phyloP scores from a whole-genome alignment of 2,113 vertebrate genomes.

The Tapirus terrestris region DNA sequence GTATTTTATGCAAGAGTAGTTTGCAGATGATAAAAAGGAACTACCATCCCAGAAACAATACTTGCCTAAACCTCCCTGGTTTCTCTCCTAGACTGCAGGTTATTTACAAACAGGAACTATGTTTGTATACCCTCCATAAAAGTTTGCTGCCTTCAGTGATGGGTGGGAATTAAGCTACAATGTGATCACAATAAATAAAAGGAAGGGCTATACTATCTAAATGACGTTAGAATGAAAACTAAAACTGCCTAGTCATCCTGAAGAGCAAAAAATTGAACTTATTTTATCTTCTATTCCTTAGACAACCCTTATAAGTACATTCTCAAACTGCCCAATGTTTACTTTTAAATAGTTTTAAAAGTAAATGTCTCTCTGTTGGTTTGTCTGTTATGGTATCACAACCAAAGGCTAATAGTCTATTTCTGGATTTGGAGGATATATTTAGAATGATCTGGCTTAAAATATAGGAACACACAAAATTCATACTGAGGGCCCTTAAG shows the following conservation, averaged over 20 bases:
- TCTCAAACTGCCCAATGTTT: conserved; percentile 32
- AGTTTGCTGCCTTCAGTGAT: neutral
- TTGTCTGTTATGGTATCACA: neutral
- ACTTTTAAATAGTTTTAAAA: neutral
- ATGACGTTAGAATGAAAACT: conserved; percentile 11
- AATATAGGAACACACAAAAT: neutral
- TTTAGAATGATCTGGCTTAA: conserved; percentile 22
- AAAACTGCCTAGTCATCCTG: neutral
- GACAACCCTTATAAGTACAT: neutral
- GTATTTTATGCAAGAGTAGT: neutral
- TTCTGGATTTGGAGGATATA: neutral
- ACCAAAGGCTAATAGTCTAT: neutral
- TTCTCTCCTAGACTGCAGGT: neutral
- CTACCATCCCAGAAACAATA: neutral
- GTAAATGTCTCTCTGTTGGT: neutral
- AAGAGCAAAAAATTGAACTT: neutral
- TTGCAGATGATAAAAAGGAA: neutral
- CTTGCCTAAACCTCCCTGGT: neutral
- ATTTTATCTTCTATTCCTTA: too few species aligned
- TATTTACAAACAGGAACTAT: neutral
- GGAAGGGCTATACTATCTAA: neutral
- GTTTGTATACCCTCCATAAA: neutral
- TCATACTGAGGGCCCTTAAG: neutral
- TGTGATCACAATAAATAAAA: neutral
- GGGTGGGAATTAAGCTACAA: neutral